A percentile compares a stretch with the other conserved stretches of the same genome.
These are phyloP conservation scores for Coracias cyanogaster DNA, from an alignment of 2,797 vertebrate genomes.

Conservation along the genomic window DNA sequence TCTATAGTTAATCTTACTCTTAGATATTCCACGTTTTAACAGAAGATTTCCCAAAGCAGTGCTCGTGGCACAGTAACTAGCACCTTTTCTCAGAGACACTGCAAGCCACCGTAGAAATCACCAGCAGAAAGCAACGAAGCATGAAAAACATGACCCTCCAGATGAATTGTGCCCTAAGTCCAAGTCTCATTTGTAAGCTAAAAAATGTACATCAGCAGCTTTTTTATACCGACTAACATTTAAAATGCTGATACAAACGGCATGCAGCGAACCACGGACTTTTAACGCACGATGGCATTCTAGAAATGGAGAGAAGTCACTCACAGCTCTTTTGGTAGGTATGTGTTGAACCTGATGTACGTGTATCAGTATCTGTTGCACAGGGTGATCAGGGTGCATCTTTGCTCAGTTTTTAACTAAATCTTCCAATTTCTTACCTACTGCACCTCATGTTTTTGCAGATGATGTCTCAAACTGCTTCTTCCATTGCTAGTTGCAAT, in stretches of 20 bases:
- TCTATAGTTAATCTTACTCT: not conserved
- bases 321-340: not conserved
- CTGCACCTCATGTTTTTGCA: not conserved
- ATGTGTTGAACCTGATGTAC: not conserved
- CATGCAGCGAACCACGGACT: not conserved
- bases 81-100: not conserved
- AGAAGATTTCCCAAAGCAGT: not conserved
- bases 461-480: not conserved
- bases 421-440: not conserved
- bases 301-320: not conserved
- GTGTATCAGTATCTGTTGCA: not conserved
- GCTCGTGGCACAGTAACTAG: not conserved
- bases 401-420: not conserved
- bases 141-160: not conserved
- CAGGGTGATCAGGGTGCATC: not conserved
- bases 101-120: not conserved
- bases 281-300: not conserved
- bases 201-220: not conserved
- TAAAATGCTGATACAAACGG: slow-evolving; percentile 11
- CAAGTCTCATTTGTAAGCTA: not conserved
- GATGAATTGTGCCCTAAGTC: not conserved
- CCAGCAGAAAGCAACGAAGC: not conserved
- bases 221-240: not conserved
- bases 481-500: not conserved
- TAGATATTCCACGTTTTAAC: not conserved